phyloP scores from a whole-genome alignment of 92 coral and sea anemone genomes.

The Micromussa lordhowensis region DNA sequence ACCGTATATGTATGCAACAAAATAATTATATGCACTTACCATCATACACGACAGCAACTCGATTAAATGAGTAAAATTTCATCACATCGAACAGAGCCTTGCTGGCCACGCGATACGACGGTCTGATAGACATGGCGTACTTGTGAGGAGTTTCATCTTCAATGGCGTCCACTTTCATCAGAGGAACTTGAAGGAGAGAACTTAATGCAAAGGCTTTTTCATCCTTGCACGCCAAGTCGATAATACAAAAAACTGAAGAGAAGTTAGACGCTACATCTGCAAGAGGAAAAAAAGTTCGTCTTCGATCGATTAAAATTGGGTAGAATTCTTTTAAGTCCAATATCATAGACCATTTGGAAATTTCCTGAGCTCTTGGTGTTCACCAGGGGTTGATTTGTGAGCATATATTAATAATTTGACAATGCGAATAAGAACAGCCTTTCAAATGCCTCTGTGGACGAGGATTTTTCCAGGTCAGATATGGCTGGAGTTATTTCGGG shows the following conservation, averaged over 20 bases:
- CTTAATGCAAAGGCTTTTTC: conserved; percentile 67
- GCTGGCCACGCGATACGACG: conserved; percentile 63
- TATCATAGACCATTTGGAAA: too few species aligned
- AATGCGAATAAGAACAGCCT: too few species aligned
- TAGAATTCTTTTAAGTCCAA: too few species aligned
- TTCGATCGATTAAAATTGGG: too few species aligned
- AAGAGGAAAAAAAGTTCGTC: background rate
- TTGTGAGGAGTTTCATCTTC: conserved; percentile 54
- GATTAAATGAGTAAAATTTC: conserved; percentile 56
- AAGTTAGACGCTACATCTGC: conserved; percentile 27
- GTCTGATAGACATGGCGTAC: conserved; percentile 72
- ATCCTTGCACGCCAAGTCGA: conserved; percentile 75
- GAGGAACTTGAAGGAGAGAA: conserved; percentile 70
- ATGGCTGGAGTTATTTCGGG: too few species aligned
- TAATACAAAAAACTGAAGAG: conserved; percentile 18
- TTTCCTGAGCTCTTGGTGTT: too few species aligned
- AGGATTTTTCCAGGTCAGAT: too few species aligned
- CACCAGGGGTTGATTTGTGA: too few species aligned
- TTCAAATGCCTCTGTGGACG: too few species aligned
- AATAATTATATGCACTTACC: conserved; percentile 41
- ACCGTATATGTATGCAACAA: background rate
- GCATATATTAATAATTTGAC: too few species aligned
- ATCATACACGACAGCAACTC: conserved; percentile 79
- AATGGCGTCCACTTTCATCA: conserved; percentile 65
- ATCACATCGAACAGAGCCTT: conserved; percentile 70